A percentile compares a stretch with the other conserved stretches of the same genome.
Evolutionary conservation across 2,888 invertebrate genomes (phyloP).

Genomic region (Diogma glabrata): DNA sequence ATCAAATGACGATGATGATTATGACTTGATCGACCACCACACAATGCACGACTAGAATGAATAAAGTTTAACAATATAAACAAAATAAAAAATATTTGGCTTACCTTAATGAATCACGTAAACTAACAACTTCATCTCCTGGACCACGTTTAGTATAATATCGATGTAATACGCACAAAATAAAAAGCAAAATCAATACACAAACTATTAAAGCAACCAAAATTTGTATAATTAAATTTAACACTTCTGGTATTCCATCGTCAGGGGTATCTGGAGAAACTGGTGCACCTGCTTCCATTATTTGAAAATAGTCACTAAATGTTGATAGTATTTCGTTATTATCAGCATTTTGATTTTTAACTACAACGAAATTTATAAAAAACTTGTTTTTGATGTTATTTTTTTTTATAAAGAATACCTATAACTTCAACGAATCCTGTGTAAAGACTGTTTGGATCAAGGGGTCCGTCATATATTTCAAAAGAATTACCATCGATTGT

Average conservation of each 20-base stretch:
- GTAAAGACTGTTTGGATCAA: slow-evolving; percentile 69
- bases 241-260: slow-evolving; percentile 33
- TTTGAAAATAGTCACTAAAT: slow-evolving; percentile 65
- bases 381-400: background rate
- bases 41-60: slow-evolving; percentile 25
- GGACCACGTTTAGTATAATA: slow-evolving; percentile 52
- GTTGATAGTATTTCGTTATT: slow-evolving; percentile 43
- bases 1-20: slow-evolving; percentile 54
- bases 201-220: slow-evolving; percentile 50
- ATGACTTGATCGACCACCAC: slow-evolving; percentile 36
- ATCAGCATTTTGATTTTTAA: slow-evolving; percentile 32
- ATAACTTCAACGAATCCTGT: slow-evolving; percentile 77
- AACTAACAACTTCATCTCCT: slow-evolving; percentile 55
- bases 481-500: slow-evolving; percentile 26
- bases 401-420: too few relatives aligned
- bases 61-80: too few relatives aligned
- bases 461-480: slow-evolving; percentile 54
- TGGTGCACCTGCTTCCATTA: slow-evolving; percentile 56
- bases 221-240: slow-evolving; percentile 58
- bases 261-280: slow-evolving; percentile 33
- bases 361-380: slow-evolving; percentile 5
- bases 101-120: slow-evolving; percentile 54
- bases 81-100: background rate
- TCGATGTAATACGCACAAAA: slow-evolving; percentile 52
- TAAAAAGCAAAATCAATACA: slow-evolving; percentile 46